phyloP scores from a whole-genome alignment of 2,113 vertebrate species.

The Morone saxatilis region DNA sequence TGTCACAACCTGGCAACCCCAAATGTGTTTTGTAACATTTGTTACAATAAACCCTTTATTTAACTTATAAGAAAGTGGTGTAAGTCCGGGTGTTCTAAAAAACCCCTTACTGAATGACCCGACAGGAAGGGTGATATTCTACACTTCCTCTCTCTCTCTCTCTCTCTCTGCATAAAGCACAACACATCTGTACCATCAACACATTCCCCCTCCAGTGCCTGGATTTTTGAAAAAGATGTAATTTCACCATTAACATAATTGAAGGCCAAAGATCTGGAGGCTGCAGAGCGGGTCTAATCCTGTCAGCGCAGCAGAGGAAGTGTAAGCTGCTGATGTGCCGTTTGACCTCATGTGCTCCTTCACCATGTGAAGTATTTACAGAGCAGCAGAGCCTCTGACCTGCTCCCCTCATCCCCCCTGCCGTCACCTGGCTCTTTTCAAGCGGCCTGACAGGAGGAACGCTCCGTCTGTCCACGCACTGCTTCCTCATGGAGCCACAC shows the following conservation, averaged over 20 bases:
- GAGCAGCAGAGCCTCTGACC: constrained; percentile 67
- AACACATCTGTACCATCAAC: background rate
- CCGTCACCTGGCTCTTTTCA: constrained; percentile 78
- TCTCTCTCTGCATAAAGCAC: background rate
- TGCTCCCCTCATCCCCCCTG: constrained; percentile 27
- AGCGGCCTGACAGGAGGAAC: constrained; percentile 64
- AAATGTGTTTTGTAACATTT: background rate
- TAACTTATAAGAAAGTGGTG: no score
- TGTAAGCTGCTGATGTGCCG: constrained; percentile 49
- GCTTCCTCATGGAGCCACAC: constrained; percentile 34
- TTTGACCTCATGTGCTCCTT: constrained; percentile 66
- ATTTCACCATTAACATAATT: constrained; percentile 2
- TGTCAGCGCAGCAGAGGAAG: constrained; percentile 40
- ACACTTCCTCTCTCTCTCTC: background rate
- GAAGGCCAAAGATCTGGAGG: background rate
- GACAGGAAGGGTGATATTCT: background rate
- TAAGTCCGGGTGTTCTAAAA: no score
- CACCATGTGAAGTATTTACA: constrained; percentile 75
- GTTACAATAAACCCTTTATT: background rate
- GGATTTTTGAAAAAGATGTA: constrained; percentile 14
- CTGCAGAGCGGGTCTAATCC: constrained; percentile 29
- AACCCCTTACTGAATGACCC: background rate
- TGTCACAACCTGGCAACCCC: background rate
- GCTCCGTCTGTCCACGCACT: constrained; percentile 58
- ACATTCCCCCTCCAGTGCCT: background rate